Evolutionary conservation across 2,888 invertebrate species (phyloP).

Genomic region (Poecilus cupreus): DNA sequence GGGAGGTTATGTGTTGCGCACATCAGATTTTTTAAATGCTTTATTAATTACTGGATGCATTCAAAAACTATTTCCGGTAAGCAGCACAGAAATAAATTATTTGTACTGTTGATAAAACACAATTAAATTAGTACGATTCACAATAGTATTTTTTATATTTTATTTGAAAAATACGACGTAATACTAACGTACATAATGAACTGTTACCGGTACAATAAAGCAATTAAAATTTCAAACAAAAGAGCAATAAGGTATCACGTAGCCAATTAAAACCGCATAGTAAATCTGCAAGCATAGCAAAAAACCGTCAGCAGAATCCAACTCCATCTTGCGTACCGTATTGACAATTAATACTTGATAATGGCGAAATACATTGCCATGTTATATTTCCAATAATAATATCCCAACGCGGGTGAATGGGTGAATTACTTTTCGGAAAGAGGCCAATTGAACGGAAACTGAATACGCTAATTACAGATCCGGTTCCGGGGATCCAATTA

Average conservation of each 20-base stretch:
- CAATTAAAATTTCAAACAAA: slow-evolving; percentile 1
- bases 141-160: no score
- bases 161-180: background rate
- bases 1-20: no score
- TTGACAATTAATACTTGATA: slow-evolving; percentile 15
- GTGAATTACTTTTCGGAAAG: slow-evolving; percentile 55
- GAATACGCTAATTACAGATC: slow-evolving; percentile 58
- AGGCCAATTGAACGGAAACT: slow-evolving; percentile 58
- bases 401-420: slow-evolving; percentile 37
- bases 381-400: slow-evolving; percentile 36
- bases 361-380: background rate
- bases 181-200: background rate
- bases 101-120: no score
- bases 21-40: no score
- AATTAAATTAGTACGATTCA: no score
- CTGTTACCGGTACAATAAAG: background rate
- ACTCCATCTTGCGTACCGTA: background rate
- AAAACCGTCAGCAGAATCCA: background rate
- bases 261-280: slow-evolving; percentile 10
- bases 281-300: background rate
- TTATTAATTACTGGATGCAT: no score
- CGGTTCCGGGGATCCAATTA: slow-evolving; percentile 54
- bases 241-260: background rate
- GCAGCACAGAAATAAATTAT: no score
- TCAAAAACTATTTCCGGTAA: no score